Evolutionary conservation across 2,797 vertebrate species (phyloP), one percentile per base, ranked within the genome.

Genomic region (Enteromius treurensis): DNA sequence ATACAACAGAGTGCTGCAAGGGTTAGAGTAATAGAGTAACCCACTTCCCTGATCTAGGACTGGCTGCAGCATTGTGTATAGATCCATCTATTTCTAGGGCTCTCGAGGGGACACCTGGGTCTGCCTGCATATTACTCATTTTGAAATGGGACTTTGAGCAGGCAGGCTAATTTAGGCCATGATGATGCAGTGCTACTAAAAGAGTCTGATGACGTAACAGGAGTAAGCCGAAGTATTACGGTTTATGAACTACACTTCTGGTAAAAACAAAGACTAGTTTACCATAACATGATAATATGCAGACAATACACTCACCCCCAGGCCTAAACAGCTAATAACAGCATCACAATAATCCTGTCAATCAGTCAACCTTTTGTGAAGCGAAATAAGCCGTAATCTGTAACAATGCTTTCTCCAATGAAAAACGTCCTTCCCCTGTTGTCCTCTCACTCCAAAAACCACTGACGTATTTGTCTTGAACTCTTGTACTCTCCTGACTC

Each of bases 21-120:
- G 86, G 88, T 87, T 90, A 84, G 86, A 87, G 91, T 92, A 65
- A 83, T 49, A 79, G 73, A 80, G 87, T 94, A 94, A 94, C 93
- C 93, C 87, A 90, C 82, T 95, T 94, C 26, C 79, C 85, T 89
- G 91, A 93, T 93, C 91, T 93, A 89, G 91, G 92, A 90, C 89
- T 85, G 88, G n/a, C 75, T 75, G 75, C 77, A 65, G 79, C 51
- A 84, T 84, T 87, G 85, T 80, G 74, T 84, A 81, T 62, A 85
- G 76, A 76, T 84, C 79, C 42, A 40, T 90, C 82, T 87, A 87
- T 93, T 92, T 90, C 88, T 21, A 90, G 89, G 86, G 62, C 64
- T 85, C 86, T 70, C 86, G 42, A 34, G 86, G 89, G 89, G 71
- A 64, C 60, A 88, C 86, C 84, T 89, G 79, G 71, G 37, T 69